Conservation (phyloP, 2,797 vertebrate species). For the Melanotaenia maccullochi region DNA sequence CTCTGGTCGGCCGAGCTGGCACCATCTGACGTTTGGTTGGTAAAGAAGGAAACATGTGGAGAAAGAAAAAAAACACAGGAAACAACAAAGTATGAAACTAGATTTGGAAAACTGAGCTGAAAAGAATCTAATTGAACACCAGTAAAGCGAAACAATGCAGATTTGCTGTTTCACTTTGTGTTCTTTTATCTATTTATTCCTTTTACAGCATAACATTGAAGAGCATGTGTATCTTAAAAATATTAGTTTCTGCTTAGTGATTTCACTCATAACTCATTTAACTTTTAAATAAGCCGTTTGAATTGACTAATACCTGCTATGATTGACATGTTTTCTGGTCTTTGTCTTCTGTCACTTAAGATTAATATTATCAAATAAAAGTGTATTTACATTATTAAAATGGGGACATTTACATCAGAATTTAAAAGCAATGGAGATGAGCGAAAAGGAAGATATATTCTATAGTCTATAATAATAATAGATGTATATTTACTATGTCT, state of each 20-base stretch:
- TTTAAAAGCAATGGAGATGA: neutral
- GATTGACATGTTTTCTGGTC: constrained; percentile 7
- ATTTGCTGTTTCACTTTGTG: neutral
- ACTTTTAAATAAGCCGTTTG: constrained; percentile 65
- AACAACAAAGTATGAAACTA: neutral
- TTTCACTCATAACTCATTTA: constrained; percentile 49
- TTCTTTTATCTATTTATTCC: neutral
- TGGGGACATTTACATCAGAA: neutral
- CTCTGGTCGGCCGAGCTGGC: constrained; percentile 37
- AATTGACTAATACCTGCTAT: constrained; percentile 41
- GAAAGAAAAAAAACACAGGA: neutral
- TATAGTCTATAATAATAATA: too few species aligned
- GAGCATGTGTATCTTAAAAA: neutral
- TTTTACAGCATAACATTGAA: neutral
- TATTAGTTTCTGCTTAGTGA: constrained; percentile 21
- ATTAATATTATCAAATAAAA: neutral
- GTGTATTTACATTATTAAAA: neutral
- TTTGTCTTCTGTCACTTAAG: neutral
- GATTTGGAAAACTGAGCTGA: constrained; percentile 12
- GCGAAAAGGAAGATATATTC: neutral
- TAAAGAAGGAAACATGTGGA: constrained; percentile 4
- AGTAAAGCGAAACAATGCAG: neutral
- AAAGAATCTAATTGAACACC: constrained; percentile 15
- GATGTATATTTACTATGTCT: neutral
- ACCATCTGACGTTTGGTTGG: constrained; percentile 6